These are phyloP conservation scores for Mesorhabditis spiculigera DNA, from an alignment of 2,888 invertebrate genomes.

Conservation along the genomic window DNA sequence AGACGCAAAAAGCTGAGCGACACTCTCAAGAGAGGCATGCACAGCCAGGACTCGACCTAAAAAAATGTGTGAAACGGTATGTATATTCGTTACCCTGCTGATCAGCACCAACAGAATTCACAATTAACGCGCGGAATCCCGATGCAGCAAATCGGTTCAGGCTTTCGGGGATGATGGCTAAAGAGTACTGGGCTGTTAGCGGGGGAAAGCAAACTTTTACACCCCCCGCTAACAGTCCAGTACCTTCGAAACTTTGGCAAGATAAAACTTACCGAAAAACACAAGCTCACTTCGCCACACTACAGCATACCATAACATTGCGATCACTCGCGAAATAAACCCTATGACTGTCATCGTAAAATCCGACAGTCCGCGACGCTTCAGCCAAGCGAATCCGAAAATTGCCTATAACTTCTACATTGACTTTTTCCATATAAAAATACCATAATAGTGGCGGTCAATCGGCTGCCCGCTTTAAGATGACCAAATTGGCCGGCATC, in stretches of 20 bases:
- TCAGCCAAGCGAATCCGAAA: conserved; percentile 29
- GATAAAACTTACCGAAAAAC: conserved; percentile 16
- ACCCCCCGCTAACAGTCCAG: too few relatives aligned
- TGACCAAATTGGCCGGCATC: conserved; percentile 28
- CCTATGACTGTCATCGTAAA: conserved; percentile 31
- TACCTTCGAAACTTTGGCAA: conserved; percentile 10
- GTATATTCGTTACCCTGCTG: conserved; percentile 20
- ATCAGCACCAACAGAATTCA: conserved; percentile 22
- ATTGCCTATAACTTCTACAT: conserved; percentile 18
- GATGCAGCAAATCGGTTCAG: conserved; percentile 36
- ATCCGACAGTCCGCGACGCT: conserved; percentile 20
- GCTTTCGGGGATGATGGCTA: conserved; percentile 32
- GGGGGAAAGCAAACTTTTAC: too few relatives aligned
- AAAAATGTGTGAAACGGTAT: neutral
- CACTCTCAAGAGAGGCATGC: neutral
- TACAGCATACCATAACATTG: conserved; percentile 25
- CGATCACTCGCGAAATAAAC: conserved; percentile 22
- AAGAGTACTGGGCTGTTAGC: too few relatives aligned
- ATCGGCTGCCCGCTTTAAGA: conserved; percentile 26
- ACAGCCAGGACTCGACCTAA: too few relatives aligned
- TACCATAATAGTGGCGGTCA: conserved; percentile 26
- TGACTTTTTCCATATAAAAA: neutral
- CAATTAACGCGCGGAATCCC: conserved; percentile 29
- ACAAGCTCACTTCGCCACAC: conserved; percentile 12
- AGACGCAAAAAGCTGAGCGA: neutral